Evolutionary conservation across 2,888 invertebrate species (phyloP).

Genomic region (Incurvaria masculella): DNA sequence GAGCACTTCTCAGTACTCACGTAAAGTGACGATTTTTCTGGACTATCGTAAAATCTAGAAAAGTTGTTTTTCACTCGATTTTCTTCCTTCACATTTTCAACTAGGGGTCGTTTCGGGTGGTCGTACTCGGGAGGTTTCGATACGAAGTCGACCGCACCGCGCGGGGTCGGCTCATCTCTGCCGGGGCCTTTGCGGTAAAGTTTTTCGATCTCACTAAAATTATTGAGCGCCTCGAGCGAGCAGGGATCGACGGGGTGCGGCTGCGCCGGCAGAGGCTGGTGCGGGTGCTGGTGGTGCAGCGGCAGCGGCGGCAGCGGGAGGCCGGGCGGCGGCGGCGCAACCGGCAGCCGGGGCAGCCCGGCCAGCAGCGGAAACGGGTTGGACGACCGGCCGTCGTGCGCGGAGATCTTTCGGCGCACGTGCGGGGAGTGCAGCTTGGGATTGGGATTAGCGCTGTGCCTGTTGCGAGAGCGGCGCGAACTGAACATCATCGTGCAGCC

Average conservation of each 20-base stretch:
- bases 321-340: conserved; percentile 63
- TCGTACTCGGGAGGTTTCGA: conserved; percentile 24
- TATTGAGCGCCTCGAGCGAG: conserved; percentile 45
- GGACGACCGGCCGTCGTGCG: conserved; percentile 86
- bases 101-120: neutral
- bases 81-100: neutral
- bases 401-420: conserved; percentile 86
- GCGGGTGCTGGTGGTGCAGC: conserved; percentile 45
- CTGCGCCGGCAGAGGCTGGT: conserved; percentile 56
- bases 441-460: conserved; percentile 96
- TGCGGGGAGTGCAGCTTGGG: conserved; percentile 97
- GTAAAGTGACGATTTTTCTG: neutral
- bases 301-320: conserved; percentile 61
- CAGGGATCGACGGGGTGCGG: conserved; percentile 29
- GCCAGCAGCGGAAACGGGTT: conserved; percentile 75
- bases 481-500: conserved; percentile 99
- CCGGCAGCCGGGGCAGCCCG: conserved; percentile 68
- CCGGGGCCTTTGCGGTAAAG: conserved; percentile 48
- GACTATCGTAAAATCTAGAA: neutral
- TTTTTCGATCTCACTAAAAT: conserved; percentile 54
- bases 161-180: conserved; percentile 28
- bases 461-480: conserved; percentile 88
- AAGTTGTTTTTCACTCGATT: neutral
- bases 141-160: conserved; percentile 35
- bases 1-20: conserved; percentile 29